Conservation (phyloP, 2,113 vertebrate species). For the Poeciliopsis turrubarensis region DNA sequence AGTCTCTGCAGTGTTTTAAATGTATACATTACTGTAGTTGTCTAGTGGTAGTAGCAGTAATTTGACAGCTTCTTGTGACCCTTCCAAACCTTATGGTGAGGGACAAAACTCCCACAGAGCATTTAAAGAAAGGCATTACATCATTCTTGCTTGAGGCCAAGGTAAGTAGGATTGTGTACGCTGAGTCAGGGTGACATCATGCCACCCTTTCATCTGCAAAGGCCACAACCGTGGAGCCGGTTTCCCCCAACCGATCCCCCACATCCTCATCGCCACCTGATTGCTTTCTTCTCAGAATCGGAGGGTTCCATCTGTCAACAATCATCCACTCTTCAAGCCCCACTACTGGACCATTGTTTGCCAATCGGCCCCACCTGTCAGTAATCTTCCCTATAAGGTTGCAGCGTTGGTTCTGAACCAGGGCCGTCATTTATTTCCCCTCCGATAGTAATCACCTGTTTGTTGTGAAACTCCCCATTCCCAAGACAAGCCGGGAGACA, state of each 20-base stretch:
- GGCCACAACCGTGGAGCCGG: conserved; percentile 66
- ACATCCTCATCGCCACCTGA: conserved; percentile 65
- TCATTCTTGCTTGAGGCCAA: conserved; percentile 71
- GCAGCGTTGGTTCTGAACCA: conserved; percentile 62
- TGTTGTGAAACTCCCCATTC: conserved; percentile 73
- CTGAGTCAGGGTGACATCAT: conserved; percentile 84
- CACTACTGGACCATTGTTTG: conserved; percentile 73
- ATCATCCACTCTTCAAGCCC: conserved; percentile 81
- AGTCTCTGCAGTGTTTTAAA: conserved; percentile 15
- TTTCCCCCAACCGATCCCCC: conserved; percentile 48
- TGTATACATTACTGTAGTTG: conserved; percentile 42
- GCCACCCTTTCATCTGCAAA: conserved; percentile 64
- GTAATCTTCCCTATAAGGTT: conserved; percentile 76
- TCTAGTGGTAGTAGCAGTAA: conserved; percentile 11
- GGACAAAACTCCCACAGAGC: conserved; percentile 24
- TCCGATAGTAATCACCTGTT: conserved; percentile 80
- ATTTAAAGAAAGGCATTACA: conserved; percentile 62
- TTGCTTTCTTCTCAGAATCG: conserved; percentile 77
- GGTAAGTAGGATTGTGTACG: conserved; percentile 51
- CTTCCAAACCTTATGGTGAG: conserved; percentile 22
- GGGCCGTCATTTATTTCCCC: conserved; percentile 76
- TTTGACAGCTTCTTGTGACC: conserved; percentile 40
- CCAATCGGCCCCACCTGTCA: conserved; percentile 80
- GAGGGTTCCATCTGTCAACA: conserved; percentile 82
- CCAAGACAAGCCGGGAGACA: conserved; percentile 64